Evolutionary conservation across 1,140 invertebrate species (phyloP).

Genomic region (Ericerus pela): DNA sequence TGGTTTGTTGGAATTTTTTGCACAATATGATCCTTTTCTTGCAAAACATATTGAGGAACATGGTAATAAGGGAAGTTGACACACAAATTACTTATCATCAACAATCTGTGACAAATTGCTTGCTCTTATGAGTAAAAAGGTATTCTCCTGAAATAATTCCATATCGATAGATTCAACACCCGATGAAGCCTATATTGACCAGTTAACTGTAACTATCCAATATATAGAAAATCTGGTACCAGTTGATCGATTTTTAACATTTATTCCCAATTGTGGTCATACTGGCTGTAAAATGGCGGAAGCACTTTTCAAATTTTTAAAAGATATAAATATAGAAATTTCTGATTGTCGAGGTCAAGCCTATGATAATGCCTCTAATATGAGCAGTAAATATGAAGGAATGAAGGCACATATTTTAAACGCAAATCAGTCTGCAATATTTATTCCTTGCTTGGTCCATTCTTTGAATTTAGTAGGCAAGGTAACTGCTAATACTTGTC

Average conservation of each 20-base stretch:
- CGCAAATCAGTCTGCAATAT: too few species aligned
- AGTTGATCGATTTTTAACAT: conserved; percentile 5
- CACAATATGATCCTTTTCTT: conserved; percentile 29
- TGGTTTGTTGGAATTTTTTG: conserved; percentile 25
- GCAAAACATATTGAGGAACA: conserved; percentile 25
- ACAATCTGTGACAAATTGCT: conserved; percentile 29
- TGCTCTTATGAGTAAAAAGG: conserved; percentile 10
- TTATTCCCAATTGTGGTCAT: not conserved
- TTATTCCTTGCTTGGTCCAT: too few species aligned
- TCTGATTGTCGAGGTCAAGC: too few species aligned
- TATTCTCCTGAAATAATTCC: conserved; percentile 1
- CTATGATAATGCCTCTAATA: too few species aligned
- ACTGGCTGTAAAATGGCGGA: too few species aligned
- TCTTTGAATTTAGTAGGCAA: too few species aligned
- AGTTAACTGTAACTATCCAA: conserved; percentile 6
- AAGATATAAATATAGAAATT: too few species aligned
- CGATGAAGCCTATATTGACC: conserved; percentile 11
- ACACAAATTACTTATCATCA: conserved; percentile 15
- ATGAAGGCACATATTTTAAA: too few species aligned
- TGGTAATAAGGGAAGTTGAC: conserved; percentile 25
- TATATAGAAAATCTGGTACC: conserved; percentile 8
- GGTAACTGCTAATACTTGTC: too few species aligned
- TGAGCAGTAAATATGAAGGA: too few species aligned
- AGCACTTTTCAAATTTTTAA: too few species aligned
- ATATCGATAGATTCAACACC: conserved; percentile 7